Conservation (phyloP, 2,113 vertebrate genomes). For the Meleagris gallopavo region DNA sequence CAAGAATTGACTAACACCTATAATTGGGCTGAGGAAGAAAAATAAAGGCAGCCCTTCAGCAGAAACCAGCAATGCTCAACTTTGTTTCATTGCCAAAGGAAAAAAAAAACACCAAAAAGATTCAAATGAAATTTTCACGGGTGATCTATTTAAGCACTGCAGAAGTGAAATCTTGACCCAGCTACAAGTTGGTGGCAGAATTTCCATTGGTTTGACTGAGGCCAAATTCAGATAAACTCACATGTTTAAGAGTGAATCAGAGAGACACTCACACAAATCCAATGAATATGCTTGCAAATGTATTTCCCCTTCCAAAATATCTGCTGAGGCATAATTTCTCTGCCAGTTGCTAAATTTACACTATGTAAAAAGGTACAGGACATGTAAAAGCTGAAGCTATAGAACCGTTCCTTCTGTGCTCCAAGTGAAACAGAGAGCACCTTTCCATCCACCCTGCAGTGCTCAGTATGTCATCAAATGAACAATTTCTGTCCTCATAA, state of each 20-base stretch:
- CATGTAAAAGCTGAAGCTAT: not conserved
- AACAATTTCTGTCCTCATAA: not conserved
- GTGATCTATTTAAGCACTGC: not conserved
- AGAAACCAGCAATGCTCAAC: not conserved
- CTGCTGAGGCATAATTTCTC: not conserved
- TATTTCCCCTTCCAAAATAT: not conserved
- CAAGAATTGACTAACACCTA: constrained; percentile 39
- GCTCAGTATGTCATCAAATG: not conserved
- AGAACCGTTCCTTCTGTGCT: not conserved
- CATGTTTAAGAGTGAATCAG: not conserved
- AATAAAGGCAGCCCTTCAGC: not conserved
- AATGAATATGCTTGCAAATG: not conserved
- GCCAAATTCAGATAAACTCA: not conserved
- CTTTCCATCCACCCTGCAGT: not conserved
- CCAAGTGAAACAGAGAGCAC: not conserved
- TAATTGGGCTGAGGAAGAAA: not conserved
- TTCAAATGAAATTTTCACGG: not conserved
- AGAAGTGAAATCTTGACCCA: not conserved
- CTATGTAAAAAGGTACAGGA: not conserved
- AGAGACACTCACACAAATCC: not conserved
- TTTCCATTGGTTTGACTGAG: not conserved
- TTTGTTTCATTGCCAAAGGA: not conserved
- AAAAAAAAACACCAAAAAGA: not conserved
- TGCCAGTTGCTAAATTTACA: not conserved
- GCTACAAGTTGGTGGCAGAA: not conserved